A percentile compares a stretch with the other conserved stretches of the same genome.
Evolutionary conservation across 37 sponge, comb jelly and placozoan species (phyloP).

Genomic region (Lycopodina hypogea): DNA sequence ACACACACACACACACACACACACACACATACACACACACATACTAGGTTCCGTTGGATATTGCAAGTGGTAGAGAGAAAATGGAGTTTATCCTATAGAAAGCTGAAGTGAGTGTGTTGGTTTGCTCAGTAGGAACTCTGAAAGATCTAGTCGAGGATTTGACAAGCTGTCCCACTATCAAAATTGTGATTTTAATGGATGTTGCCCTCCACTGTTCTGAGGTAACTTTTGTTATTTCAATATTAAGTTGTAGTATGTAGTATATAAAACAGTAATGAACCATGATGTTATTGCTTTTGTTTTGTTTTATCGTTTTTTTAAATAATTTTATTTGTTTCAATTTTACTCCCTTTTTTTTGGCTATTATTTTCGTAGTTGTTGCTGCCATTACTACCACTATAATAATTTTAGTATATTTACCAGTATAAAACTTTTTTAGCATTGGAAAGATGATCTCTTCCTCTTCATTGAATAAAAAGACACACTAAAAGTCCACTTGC

Average conservation of each 20-base stretch:
- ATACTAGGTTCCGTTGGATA: not conserved
- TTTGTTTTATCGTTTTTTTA: not conserved
- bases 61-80: not conserved
- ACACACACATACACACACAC: no score
- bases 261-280: not conserved
- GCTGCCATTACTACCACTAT: no score
- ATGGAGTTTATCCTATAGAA: not conserved
- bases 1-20: no score
- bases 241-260: no score
- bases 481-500: no score
- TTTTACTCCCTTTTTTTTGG: no score
- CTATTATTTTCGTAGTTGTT: no score
- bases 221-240: not conserved
- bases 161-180: not conserved
- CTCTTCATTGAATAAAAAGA: no score
- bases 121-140: not conserved
- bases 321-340: no score
- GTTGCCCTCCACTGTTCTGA: not conserved
- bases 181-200: not conserved
- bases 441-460: no score
- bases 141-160: not conserved
- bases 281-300: not conserved
- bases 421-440: no score
- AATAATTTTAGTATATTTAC: no score
- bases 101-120: slow-evolving; percentile 4